phyloP scores from a whole-genome alignment of 2,888 invertebrate genomes.

The Unio pictorum region DNA sequence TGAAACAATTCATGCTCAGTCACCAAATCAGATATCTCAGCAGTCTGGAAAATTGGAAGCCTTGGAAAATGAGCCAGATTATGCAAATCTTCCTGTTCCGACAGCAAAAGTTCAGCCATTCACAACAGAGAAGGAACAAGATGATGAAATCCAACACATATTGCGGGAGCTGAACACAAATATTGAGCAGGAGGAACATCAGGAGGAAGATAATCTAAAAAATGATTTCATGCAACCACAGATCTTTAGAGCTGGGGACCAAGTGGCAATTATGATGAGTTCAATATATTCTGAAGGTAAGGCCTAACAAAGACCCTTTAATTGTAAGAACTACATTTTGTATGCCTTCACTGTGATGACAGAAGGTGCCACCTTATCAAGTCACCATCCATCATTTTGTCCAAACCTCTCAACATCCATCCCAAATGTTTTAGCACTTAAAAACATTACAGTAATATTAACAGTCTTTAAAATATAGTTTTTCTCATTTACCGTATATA shows the following conservation, averaged over 20 bases:
- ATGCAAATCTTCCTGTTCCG: conserved; percentile 61
- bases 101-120: not conserved
- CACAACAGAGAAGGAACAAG: too few species aligned
- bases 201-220: conserved; percentile 29
- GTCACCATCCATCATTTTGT: too few species aligned
- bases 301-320: not conserved
- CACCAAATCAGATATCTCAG: conserved; percentile 45
- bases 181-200: too few species aligned
- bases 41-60: conserved; percentile 19
- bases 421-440: too few species aligned
- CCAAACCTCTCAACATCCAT: too few species aligned
- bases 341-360: not conserved
- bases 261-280: conserved; percentile 29
- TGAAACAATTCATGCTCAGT: conserved; percentile 28
- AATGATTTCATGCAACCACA: conserved; percentile 12
- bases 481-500: too few species aligned
- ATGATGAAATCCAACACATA: too few species aligned
- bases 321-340: not conserved
- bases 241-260: not conserved
- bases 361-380: not conserved
- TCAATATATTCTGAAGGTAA: conserved; percentile 42
- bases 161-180: too few species aligned
- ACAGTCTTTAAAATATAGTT: too few species aligned
- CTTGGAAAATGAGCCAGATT: conserved; percentile 62
- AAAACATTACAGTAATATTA: too few species aligned